Percentiles rank a stretch among this genome's conserved stretches.
These are phyloP conservation scores for Odontamblyopus lacepedii DNA, from an alignment of 2,797 vertebrate species.

Conservation along the genomic window DNA sequence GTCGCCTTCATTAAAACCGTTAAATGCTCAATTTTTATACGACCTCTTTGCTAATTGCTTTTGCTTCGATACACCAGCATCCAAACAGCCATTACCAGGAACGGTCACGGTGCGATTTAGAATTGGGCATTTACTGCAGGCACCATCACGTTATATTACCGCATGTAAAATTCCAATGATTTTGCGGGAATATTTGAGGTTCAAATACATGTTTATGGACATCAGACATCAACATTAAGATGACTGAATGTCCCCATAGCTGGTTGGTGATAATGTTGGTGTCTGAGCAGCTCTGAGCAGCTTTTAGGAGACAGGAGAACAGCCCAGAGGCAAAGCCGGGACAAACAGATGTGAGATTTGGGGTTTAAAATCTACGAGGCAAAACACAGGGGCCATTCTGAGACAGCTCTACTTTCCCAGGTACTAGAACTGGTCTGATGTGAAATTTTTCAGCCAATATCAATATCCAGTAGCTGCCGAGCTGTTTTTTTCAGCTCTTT, in stretches of 20 bases:
- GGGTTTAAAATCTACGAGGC: neutral
- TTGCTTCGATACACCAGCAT: conserved; percentile 13
- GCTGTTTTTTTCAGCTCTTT: too few species aligned
- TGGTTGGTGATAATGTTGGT: conserved; percentile 11
- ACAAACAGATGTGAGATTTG: conserved; percentile 43
- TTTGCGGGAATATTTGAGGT: neutral
- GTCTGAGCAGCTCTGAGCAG: conserved; percentile 18
- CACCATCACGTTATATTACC: neutral
- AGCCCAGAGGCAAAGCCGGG: conserved; percentile 36
- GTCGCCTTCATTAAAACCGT: conserved; percentile 20
- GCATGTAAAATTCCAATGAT: neutral
- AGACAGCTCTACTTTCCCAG: neutral
- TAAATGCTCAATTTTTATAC: conserved; percentile 29
- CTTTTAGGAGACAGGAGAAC: conserved; percentile 21
- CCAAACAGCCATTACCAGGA: conserved; percentile 1
- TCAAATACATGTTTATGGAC: neutral
- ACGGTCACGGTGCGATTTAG: conserved; percentile 16
- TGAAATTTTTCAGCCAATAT: neutral
- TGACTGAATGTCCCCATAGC: neutral
- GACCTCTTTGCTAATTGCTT: conserved; percentile 30
- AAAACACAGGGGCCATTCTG: conserved; percentile 13
- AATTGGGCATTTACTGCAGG: neutral
- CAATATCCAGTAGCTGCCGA: neutral
- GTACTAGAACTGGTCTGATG: neutral
- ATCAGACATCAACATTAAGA: conserved; percentile 17